These are phyloP conservation scores for Atherinomorus stipes DNA, from an alignment of 2,113 vertebrate species.

Conservation along the genomic window DNA sequence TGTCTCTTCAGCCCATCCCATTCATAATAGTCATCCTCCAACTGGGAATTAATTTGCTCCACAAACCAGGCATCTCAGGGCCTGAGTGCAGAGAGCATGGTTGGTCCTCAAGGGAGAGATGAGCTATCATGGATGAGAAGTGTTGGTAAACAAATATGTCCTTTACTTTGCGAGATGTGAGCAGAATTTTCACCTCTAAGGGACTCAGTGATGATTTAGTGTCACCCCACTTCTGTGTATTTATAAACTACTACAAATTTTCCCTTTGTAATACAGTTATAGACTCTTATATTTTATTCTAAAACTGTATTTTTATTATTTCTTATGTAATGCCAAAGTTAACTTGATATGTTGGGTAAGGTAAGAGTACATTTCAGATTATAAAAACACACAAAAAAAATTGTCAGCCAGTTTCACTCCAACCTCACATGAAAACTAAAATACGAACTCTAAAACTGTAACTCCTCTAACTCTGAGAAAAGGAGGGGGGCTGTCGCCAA, in stretches of 20 bases:
- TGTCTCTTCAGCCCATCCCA: constrained; percentile 65
- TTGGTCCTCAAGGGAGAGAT: constrained; percentile 49
- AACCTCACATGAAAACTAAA: too few relatives aligned
- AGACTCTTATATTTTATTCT: background rate
- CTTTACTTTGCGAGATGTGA: constrained; percentile 47
- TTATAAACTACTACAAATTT: background rate
- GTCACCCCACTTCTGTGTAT: background rate
- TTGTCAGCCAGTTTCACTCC: too few relatives aligned
- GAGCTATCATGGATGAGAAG: constrained; percentile 46
- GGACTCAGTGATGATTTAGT: constrained; percentile 8
- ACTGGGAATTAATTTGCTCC: constrained; percentile 77
- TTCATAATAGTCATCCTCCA: constrained; percentile 78
- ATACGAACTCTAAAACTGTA: too few relatives aligned
- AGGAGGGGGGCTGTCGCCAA: too few relatives aligned
- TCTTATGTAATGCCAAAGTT: background rate
- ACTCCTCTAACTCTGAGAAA: too few relatives aligned
- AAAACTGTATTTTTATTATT: background rate
- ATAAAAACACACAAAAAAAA: too few relatives aligned
- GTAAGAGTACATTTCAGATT: too few relatives aligned
- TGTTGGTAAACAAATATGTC: constrained; percentile 69
- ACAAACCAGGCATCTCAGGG: constrained; percentile 62
- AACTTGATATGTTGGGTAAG: too few relatives aligned
- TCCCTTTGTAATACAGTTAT: background rate
- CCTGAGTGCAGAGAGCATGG: constrained; percentile 50
- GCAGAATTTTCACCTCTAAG: constrained; percentile 15